Evolutionary conservation across 2,797 vertebrate genomes (phyloP), one percentile per base, ranked within the genome.

Genomic region (Crocodylus rhombifer): DNA sequence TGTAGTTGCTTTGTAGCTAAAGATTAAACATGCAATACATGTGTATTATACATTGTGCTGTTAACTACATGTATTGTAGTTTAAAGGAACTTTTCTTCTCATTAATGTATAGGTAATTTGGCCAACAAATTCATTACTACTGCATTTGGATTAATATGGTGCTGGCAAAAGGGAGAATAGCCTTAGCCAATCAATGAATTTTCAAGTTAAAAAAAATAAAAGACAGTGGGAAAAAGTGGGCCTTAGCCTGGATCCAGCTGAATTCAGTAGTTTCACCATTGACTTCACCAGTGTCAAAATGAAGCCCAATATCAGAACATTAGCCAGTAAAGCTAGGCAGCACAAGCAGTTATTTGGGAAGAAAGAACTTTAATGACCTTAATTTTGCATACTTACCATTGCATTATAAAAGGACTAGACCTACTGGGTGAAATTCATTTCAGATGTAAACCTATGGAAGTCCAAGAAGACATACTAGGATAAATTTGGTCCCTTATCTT

Each of bases 371-470:
- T 26, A 33, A 91, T 77, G 77, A 90, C 83, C 81, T 86, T 85
- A 62, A 63, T 80, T 92, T 90, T 89, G 61, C 84, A 28, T 91
- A 80, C 61, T 79, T 95, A 75, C 93, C 89, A n/a, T 89, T 87
- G 84, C 69, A 80, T 2, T 28, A 30, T 42, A 89, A 91, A 83
- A 4, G 76, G 26, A 84, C 90, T 33, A 88, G 26, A 75, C 15
- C 77, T 89, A 86, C 18, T 76, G 23, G 75, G 83, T 76, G 73
- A 91, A 92, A 74, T 3, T 7, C 58, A 76, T 80, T 89, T 65
- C 65, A 80, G 75, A 42, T 67, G 18, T 28, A 80, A 62, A 17
- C 28, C 62, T 21, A 56, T 1, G 16, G 73, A 80, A 92, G 82
- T 42, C 88, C 80, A 82, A 87, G 36, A 63, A 84, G 76, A 80